Base-by-base conservation (phyloP, 1,140 invertebrate species). In the Habropoda laboriosa region DNA sequence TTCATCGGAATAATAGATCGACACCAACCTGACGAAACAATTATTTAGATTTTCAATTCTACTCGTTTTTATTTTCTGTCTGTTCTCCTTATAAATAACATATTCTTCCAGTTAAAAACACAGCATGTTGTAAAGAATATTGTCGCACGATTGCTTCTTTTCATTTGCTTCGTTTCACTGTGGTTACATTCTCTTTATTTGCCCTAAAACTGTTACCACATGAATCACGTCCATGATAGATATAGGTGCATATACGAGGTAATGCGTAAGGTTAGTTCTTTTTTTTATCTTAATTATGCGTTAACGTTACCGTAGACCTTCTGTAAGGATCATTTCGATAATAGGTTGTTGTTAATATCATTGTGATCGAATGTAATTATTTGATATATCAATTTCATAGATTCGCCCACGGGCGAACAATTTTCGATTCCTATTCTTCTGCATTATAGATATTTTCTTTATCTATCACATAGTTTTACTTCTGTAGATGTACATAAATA, bases 61-160 rank as follows among this genome's bases (percentile, higher is more conserved):
- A 6, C 32, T 57, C 49, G 1, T 32, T 35, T 55, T 1, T 5
- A n/a, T 42, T 21, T 45, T 18, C 27, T 45, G 3, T 18, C 42
- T 71, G 21, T 30, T 35, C 24, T 71, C 38, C 18, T 49, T 49
- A 1, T 47, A n/a, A n/a, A n/a, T n/a, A 49, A 49, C 38, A 2
- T 24, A 40, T 51, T 57, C 42, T 64, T 27, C 35, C 1, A 42
- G 18, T n/a, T n/a, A 21, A 2, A 6, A 58, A 67, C 64, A 68
- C 35, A 67, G 64, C 40, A 70, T 58, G 64, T 42, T 35, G 16
- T 8, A 30, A 64, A 70, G n/a, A 47, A 18, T 58, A 68, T 68
- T 57, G 40, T n/a, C 30, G 74, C 74, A 74, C 57, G 71, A 74
- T 58, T 13, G 64, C 64, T 49, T 68, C 30, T 53, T 68, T 55